Evolutionary conservation across 2,888 invertebrate species (phyloP), one percentile per base, ranked within the genome.

Genomic region (Drosophila falleni): DNA sequence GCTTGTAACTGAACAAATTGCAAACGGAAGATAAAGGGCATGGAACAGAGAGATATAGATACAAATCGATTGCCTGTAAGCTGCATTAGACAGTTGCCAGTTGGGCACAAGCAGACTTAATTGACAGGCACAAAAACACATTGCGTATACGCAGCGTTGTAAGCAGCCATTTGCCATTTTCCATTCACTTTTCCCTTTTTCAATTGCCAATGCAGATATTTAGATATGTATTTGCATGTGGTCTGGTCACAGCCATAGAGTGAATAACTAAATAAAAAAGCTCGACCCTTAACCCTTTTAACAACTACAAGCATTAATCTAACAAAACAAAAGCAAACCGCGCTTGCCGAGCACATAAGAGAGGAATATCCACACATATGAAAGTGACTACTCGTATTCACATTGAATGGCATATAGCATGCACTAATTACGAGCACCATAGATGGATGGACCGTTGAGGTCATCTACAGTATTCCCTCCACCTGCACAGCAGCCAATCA

Each of bases 401-500:
- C 56, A 33, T 54, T 64, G 64, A 71, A 76, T 63, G 55, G 76
- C 71, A 68, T 54, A 64, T 61, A 31, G 63, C 60, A 61, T 69
- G 74, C 69, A 78, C 75, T 76, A 76, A 76, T 76, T 76, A 76
- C 75, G 56, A 42, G 67, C 55, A 58, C 74, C 62, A 67, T 53
- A 56, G 54, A 42, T 37, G 61, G 35, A 44, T 46, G 16, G 47
- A 56, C 53, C 51, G 74, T 60, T 75, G 75, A 75, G 78, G 81
- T 72, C 71, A 74, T 16, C 50, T 47, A 8, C 54, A 33, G 44
- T n/a, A 46, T 41, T 1, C n/a, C 60, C 49, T 44, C 10, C 29
- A 3, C 10, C 58, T 47, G 63, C 68, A 33, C 26, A 29, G 61
- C 60, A 50, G 72, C 80, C 82, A 83, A 83, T 87, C 86, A 83